Evolutionary conservation across 2,113 vertebrate genomes (phyloP), one percentile per base, ranked within the genome.

Genomic region (Grammomys dolichurus): DNA sequence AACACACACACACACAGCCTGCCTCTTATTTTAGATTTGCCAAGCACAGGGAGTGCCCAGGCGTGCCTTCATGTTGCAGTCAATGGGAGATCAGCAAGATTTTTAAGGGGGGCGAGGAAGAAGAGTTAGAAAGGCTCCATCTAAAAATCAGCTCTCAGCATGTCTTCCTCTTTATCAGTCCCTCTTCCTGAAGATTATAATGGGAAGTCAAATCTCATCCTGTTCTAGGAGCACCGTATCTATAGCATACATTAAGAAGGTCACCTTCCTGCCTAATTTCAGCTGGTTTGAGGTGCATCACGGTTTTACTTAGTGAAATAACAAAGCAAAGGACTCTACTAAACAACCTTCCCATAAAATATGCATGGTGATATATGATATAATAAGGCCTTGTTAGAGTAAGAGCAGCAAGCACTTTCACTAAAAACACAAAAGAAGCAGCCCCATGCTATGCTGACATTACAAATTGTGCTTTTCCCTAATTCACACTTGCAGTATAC

Each of bases 191-290:
- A 87, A 75, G 54, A 93, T 90, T 91, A 73, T 70, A 91, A 95
- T 94, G 63, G 84, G 84, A 95, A 89, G 78, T 94, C 90, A 89
- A 93, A 89, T 94, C 84, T 80, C 56, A 93, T 97, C 56, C 46
- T 95, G 60, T 94, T 95, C 93, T 58, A 78, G 56, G 40, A 73
- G 51, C 40, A 75, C n/a, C 54, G 63, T 54, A 22, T 87, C 93
- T 96, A 56, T 69, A 24, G 46, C 96, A 87, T 96, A 67, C 69
- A 78, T 94, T 93, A 90, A 76, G 46, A 96, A 92, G 87, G 93
- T 97, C 92, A 96, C 87, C 87, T 96, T 96, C 85, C 87, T 81
- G 85, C 65, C 76, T 93, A 72, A 90, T 95, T 94, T 91, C 70
- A 81, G 75, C 33, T 67, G 51, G 51, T 58, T 84, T 95, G 87